Conservation (phyloP, 2,113 vertebrate genomes). For the Machaerirhynchus nigripectus region DNA sequence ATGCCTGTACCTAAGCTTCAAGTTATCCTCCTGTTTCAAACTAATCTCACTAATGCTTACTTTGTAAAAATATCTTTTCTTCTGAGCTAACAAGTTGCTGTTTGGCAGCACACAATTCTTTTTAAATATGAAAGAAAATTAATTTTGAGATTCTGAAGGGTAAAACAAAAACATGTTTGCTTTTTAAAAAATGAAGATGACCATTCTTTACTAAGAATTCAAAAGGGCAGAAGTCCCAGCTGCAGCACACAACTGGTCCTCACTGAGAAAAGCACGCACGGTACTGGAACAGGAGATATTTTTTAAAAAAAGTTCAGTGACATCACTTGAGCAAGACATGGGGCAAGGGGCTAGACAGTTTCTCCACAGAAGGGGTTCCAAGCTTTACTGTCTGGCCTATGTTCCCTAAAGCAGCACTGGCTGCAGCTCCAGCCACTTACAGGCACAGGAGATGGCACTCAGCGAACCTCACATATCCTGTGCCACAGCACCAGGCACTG, state of each 20-base stretch:
- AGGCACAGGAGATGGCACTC: rapidly evolving
- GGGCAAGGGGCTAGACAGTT: neutral
- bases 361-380: neutral
- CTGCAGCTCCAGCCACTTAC: neutral
- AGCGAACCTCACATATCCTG: rapidly evolving
- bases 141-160: neutral
- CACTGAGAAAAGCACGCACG: neutral
- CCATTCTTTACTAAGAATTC: neutral
- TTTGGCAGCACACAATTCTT: neutral
- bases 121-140: neutral
- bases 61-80: neutral
- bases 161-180: neutral
- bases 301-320: neutral
- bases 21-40: neutral
- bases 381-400: neutral
- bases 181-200: neutral
- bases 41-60: neutral
- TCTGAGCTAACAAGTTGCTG: rapidly evolving
- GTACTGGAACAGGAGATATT: neutral
- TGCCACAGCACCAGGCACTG: neutral
- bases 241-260: neutral
- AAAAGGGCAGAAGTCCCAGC: neutral
- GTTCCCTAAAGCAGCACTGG: neutral
- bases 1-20: neutral
- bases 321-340: neutral